Percentiles rank a stretch among this genome's conserved stretches.
phyloP scores from a whole-genome alignment of 2,113 vertebrate species.

The Platysteira castanea region DNA sequence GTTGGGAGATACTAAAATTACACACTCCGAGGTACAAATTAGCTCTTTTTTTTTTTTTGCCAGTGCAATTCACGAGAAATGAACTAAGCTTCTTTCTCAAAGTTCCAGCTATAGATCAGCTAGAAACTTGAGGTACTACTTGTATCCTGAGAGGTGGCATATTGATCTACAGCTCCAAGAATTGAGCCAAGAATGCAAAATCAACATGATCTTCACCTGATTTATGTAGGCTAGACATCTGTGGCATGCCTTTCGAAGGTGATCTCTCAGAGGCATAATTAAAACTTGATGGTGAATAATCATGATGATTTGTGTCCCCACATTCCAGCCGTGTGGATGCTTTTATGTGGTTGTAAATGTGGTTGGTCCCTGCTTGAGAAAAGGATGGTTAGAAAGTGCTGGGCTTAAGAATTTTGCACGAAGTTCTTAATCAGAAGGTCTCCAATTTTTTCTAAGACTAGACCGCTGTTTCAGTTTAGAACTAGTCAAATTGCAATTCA shows the following conservation, averaged over 20 bases:
- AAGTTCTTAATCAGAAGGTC: neutral
- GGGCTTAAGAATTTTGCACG: neutral
- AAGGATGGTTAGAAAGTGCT: neutral
- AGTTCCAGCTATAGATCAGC: constrained; percentile 15
- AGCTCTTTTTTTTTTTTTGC: neutral
- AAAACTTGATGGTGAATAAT: constrained; percentile 33
- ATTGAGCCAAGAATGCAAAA: neutral
- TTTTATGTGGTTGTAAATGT: neutral
- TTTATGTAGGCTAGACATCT: constrained; percentile 20
- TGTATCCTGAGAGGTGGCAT: neutral
- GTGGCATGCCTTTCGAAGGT: constrained; percentile 1
- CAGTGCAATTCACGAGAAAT: neutral
- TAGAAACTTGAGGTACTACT: constrained; percentile 8
- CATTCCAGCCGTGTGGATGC: neutral
- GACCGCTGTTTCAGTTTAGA: neutral
- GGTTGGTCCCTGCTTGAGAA: neutral
- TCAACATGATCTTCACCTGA: constrained; percentile 1
- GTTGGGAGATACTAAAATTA: neutral
- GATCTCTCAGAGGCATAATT: neutral
- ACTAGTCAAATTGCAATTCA: neutral
- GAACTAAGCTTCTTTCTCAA: neutral
- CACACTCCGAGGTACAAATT: neutral
- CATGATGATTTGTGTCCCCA: constrained; percentile 3
- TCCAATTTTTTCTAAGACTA: neutral
- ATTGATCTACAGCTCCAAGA: neutral